Base-by-base conservation (phyloP, 2,888 invertebrate species). In the Drosophila borborema region DNA sequence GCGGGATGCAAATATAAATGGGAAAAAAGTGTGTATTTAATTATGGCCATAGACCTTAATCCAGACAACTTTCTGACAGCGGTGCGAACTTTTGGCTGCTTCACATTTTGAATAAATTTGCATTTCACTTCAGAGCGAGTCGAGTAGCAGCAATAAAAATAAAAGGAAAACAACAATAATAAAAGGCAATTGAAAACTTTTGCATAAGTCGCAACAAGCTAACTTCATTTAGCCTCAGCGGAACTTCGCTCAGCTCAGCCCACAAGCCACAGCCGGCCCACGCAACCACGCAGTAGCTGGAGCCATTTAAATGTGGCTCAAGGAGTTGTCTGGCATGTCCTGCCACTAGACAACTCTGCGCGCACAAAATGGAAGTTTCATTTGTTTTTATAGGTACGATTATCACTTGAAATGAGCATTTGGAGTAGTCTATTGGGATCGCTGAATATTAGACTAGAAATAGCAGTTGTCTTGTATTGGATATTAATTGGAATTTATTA, bases 361-460 rank as follows among this genome's bases (percentile, higher is more conserved):
- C 53, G 20, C 63, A 62, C 20, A 54, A 85, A 91, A 91, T 91
- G 85, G 85, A 83, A 92, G 90, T 92, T 91, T 91, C 91, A 92
- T 91, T 91, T 91, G 87, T 91, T 92, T 92, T 92, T 87, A 91
- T 92, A 82, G 62, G 82, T 71, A 58, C 71, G 74, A 84, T 84
- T 84, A 89, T 77, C 69, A 66, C 59, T 36, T 63, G 59, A 70
- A 72, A 65, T 69, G 70, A 55, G 55, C 43, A 55, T 64, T 64
- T 62, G 43, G 68, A 61, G 56, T 49, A n/a, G 9, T 51, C 64
- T 45, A 36, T 9, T 46, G 71, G 64, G 8, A 28, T 28, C 28
- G 28, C 6, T 28, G 28, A 28, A 28, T 28, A 28, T 28, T 6
- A 28, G 28, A 28, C 28, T 28, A 28, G 23, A 28, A 28, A 28